Evolutionary conservation across 2,113 vertebrate species (phyloP).

Genomic region (Manacus vitellinus): DNA sequence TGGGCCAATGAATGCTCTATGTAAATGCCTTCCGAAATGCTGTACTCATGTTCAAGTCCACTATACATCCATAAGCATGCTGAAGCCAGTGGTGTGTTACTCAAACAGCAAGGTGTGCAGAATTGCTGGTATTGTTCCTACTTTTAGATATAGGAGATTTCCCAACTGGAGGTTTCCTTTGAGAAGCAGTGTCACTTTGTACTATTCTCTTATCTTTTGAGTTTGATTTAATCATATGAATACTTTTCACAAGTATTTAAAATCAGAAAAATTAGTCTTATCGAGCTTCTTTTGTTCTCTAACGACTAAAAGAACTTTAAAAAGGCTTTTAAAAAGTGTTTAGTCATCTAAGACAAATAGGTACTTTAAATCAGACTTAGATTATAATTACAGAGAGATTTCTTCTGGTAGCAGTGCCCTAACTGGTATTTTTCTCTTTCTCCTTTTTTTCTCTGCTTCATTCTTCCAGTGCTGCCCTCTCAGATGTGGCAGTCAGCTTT

Average conservation of each 20-base stretch:
- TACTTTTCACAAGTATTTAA: background rate
- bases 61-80: background rate
- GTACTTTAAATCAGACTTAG: background rate
- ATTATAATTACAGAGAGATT: background rate
- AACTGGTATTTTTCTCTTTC: background rate
- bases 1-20: background rate
- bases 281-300: background rate
- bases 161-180: background rate
- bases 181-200: background rate
- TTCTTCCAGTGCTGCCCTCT: background rate
- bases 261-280: background rate
- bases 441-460: background rate
- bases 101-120: background rate
- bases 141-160: background rate
- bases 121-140: background rate
- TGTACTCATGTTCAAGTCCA: background rate
- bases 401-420: background rate
- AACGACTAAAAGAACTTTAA: background rate
- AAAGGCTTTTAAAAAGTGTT: background rate
- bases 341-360: background rate
- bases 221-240: background rate
- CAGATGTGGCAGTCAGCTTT: background rate
- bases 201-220: background rate
- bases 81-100: background rate
- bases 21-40: background rate